Evolutionary conservation across 2,888 invertebrate genomes (phyloP).

Genomic region (Meiosimyza decipiens): DNA sequence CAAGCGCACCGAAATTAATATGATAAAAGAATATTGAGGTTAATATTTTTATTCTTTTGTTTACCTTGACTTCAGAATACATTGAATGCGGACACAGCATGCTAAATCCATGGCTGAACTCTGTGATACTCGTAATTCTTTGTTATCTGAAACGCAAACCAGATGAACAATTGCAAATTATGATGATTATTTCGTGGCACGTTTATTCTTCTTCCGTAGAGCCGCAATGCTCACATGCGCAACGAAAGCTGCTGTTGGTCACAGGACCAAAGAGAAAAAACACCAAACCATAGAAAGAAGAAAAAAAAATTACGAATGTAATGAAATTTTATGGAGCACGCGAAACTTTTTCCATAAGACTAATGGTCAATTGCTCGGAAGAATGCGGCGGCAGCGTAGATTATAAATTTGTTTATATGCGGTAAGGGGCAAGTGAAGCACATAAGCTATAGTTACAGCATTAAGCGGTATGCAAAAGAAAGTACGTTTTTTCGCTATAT

Average conservation of each 20-base stretch:
- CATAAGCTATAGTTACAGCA: conserved; percentile 7
- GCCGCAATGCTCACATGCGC: neutral
- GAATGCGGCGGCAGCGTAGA: conserved; percentile 18
- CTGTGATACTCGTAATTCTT: conserved; percentile 1
- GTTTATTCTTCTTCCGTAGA: neutral
- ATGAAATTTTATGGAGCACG: conserved; percentile 61
- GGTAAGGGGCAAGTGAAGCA: neutral
- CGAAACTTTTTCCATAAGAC: conserved; percentile 43
- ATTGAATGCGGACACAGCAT: neutral
- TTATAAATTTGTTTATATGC: conserved; percentile 26
- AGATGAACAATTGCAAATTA: conserved; percentile 62
- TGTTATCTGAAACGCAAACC: conserved; percentile 43
- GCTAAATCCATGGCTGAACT: neutral
- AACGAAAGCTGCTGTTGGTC: neutral
- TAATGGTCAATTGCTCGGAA: conserved; percentile 35
- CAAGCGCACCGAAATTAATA: conserved; percentile 7
- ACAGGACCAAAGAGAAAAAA: neutral
- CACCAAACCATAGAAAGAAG: no score
- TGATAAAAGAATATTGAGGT: neutral
- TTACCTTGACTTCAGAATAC: conserved; percentile 9
- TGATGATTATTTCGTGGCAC: conserved; percentile 48
- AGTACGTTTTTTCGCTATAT: neutral
- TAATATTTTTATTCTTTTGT: neutral
- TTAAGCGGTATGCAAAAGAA: neutral
- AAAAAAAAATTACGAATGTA: conserved; percentile 57